These are phyloP conservation scores for Megaceryle maxima DNA, from an alignment of 2,113 vertebrate genomes.

Conservation along the genomic window DNA sequence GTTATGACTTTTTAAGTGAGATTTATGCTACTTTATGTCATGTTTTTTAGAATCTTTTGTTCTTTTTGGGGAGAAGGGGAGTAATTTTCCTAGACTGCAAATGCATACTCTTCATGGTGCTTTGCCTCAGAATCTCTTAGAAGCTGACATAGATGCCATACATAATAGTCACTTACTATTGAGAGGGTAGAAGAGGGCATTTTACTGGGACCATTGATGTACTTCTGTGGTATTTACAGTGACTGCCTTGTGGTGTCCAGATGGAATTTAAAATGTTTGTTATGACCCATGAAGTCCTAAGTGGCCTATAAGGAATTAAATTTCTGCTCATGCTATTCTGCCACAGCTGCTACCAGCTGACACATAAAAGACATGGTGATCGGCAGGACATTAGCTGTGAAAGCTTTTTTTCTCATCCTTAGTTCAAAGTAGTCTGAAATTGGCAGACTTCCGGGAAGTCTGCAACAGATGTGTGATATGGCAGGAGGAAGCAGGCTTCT, in stretches of 20 bases:
- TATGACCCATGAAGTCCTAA: conserved; percentile 14
- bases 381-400: background rate
- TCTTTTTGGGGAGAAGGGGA: fast-evolving
- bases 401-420: background rate
- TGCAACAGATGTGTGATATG: background rate
- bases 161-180: background rate
- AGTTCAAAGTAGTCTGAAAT: background rate
- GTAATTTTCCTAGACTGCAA: background rate
- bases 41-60: background rate
- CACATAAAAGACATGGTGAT: background rate
- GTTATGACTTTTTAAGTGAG: background rate
- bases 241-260: background rate
- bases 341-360: background rate
- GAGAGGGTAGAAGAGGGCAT: background rate
- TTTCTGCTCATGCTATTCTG: background rate
- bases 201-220: background rate
- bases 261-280: conserved; percentile 5
- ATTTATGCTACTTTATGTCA: background rate
- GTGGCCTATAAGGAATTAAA: background rate
- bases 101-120: background rate
- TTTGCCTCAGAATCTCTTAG: background rate
- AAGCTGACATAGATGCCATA: background rate
- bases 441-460: background rate
- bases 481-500: background rate
- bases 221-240: background rate